These are phyloP conservation scores for Psammodynastes pulverulentus DNA, from an alignment of 2,113 vertebrate genomes.

Conservation along the genomic window DNA sequence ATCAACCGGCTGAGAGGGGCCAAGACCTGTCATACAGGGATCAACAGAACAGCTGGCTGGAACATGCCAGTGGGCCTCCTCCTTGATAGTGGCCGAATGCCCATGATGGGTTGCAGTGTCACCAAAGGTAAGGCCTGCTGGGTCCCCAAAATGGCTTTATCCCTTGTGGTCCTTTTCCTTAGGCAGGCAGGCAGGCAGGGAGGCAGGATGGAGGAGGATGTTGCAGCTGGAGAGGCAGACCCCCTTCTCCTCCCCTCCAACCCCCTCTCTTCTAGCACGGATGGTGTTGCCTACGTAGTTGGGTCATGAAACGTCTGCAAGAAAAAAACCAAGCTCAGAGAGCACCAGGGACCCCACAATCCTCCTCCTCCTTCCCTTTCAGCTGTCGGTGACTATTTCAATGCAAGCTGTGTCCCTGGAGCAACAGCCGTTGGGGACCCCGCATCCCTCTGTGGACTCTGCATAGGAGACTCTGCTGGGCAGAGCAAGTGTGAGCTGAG, in stretches of 20 bases:
- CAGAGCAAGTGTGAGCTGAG: conserved; percentile 69
- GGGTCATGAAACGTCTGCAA: too few species aligned
- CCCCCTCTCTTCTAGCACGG: too few species aligned
- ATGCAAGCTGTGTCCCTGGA: conserved; percentile 87
- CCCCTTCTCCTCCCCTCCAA: not conserved
- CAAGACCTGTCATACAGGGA: conserved; percentile 88
- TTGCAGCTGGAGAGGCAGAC: not conserved
- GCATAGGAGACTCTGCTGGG: conserved; percentile 71
- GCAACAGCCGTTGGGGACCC: conserved; percentile 65
- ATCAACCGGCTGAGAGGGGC: conserved; percentile 77
- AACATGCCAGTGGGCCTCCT: conserved; percentile 86
- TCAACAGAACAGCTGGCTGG: conserved; percentile 87
- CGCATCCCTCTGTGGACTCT: conserved; percentile 80
- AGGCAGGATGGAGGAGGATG: not conserved
- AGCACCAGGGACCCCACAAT: too few species aligned
- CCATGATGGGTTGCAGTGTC: conserved; percentile 83
- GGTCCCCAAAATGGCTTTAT: not conserved
- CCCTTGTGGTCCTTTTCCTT: not conserved
- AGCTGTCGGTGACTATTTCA: conserved; percentile 89
- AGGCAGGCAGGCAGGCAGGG: not conserved
- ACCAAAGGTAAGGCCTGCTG: conserved; percentile 67
- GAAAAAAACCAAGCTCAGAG: too few species aligned
- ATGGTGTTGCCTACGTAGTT: too few species aligned
- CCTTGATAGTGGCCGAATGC: conserved; percentile 80
- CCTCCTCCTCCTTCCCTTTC: conserved; percentile 23